phyloP scores from a whole-genome alignment of 2,113 vertebrate genomes.

The Heloderma charlesbogerti region DNA sequence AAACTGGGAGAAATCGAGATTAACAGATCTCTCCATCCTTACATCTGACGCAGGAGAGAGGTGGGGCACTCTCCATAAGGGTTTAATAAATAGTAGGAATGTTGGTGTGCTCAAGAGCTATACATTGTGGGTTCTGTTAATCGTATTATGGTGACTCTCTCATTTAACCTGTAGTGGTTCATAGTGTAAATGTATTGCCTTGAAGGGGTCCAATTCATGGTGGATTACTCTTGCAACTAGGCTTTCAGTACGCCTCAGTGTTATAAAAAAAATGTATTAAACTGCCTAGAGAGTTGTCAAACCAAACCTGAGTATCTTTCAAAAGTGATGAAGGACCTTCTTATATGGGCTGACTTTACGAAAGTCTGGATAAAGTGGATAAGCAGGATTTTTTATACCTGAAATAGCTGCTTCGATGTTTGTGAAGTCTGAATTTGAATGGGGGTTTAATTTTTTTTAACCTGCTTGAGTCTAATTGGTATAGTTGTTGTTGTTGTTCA shows the following conservation, averaged over 20 bases:
- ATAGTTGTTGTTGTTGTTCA: no score
- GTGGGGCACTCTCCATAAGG: no score
- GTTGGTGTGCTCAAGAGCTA: not conserved
- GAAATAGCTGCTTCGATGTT: not conserved
- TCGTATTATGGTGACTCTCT: not conserved
- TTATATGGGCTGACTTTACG: not conserved
- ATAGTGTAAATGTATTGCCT: not conserved
- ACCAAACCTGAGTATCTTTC: not conserved
- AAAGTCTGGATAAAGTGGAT: not conserved
- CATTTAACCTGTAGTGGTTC: not conserved
- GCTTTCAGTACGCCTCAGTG: not conserved
- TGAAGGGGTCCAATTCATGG: not conserved
- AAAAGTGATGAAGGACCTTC: not conserved
- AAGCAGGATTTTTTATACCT: not conserved
- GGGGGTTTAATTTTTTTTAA: not conserved
- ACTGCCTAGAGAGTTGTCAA: not conserved
- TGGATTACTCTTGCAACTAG: not conserved
- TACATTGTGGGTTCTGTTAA: not conserved
- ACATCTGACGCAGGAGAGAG: not conserved
- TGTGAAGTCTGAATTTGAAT: not conserved
- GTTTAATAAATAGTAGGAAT: not conserved
- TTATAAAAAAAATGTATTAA: not conserved
- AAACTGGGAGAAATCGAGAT: no score
- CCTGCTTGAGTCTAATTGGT: not conserved
- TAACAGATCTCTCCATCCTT: no score